A percentile compares a stretch with the other conserved stretches of the same genome.
Conservation (phyloP, 2,888 invertebrate genomes). For the Meganola albula region DNA sequence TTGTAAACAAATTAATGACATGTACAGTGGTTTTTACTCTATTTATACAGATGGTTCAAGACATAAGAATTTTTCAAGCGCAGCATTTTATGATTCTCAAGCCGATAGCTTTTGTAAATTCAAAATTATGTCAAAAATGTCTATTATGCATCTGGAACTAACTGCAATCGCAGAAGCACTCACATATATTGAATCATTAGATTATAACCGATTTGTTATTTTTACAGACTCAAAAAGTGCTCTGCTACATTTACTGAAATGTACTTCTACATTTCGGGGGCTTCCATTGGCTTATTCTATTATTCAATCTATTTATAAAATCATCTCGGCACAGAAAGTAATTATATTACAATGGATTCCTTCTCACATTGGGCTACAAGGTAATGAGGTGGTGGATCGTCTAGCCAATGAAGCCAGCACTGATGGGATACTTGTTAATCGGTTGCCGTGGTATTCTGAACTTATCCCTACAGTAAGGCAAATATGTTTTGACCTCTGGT, state of each 20-base stretch:
- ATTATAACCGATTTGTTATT: conserved; percentile 8
- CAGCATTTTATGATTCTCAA: not conserved
- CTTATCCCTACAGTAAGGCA: no score
- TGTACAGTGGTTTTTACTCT: not conserved
- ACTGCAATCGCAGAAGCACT: conserved; percentile 12
- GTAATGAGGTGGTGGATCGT: not conserved
- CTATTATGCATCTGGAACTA: conserved; percentile 15
- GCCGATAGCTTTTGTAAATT: not conserved
- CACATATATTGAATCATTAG: conserved; percentile 5
- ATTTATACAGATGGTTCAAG: not conserved
- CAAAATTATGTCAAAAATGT: conserved; percentile 4
- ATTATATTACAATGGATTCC: conserved; percentile 4
- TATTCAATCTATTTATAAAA: not conserved
- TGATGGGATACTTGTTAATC: no score
- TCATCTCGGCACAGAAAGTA: not conserved
- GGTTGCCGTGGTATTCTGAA: no score
- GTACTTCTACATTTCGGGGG: not conserved
- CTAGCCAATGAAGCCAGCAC: not conserved
- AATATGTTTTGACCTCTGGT: no score
- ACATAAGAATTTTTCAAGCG: not conserved
- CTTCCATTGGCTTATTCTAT: not conserved
- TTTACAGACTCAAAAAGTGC: conserved; percentile 13
- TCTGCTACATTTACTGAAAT: conserved; percentile 5
- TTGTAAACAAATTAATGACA: not conserved
- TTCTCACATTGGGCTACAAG: conserved; percentile 1